These are phyloP conservation scores for Ophion obscuratus DNA, from an alignment of 2,888 invertebrate species.

Conservation along the genomic window DNA sequence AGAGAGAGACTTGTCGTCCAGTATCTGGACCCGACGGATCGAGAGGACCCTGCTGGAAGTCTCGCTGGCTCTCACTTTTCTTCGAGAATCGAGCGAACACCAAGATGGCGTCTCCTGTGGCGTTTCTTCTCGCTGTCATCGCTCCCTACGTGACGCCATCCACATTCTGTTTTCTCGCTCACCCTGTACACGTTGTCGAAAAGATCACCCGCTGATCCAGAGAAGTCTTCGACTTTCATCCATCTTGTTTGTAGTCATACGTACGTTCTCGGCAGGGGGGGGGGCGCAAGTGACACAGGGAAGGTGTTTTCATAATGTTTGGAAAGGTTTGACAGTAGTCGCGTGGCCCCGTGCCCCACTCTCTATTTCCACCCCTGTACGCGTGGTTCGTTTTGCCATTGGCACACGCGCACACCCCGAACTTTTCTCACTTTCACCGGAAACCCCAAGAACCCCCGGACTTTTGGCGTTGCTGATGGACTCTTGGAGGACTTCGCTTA, in stretches of 20 bases:
- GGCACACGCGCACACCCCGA: neutral
- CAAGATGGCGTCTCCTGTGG: constrained; percentile 24
- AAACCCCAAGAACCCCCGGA: neutral
- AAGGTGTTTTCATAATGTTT: constrained; percentile 79
- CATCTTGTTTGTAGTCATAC: constrained; percentile 30
- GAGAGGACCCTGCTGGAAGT: constrained; percentile 55
- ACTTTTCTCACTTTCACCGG: constrained; percentile 22
- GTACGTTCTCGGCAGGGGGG: neutral
- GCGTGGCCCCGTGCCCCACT: constrained; percentile 69
- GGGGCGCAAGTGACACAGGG: constrained; percentile 29
- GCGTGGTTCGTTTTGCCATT: constrained; percentile 5
- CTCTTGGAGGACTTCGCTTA: too few species aligned
- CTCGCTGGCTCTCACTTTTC: constrained; percentile 48
- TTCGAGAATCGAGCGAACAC: constrained; percentile 6
- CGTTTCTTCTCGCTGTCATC: constrained; percentile 53
- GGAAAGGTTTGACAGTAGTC: constrained; percentile 76
- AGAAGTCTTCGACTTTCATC: constrained; percentile 28
- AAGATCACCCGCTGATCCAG: constrained; percentile 52
- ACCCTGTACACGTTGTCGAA: neutral
- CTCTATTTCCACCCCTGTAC: neutral
- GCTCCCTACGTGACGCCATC: constrained; percentile 62
- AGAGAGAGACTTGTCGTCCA: constrained; percentile 12
- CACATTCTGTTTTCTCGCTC: constrained; percentile 22
- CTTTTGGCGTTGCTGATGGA: too few species aligned
- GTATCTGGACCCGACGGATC: constrained; percentile 27